Base-by-base conservation (phyloP, 2,797 vertebrate species). In the Tolypeutes matacus region DNA sequence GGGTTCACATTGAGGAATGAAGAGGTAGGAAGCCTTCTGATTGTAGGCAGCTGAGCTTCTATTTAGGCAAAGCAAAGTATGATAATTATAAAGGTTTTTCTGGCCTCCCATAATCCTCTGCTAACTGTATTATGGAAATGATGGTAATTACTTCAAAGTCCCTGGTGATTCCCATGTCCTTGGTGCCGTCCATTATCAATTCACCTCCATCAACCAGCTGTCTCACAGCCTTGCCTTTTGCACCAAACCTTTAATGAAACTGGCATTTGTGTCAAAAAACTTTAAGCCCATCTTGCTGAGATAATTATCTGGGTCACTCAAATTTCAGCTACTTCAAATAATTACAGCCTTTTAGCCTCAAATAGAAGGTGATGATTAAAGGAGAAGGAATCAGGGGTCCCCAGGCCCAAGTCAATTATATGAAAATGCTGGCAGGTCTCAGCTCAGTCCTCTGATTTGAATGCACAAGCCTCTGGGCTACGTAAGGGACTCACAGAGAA, bases 291-390 rank as follows among this genome's bases (percentile, higher is more conserved):
- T 91, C 94, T 97, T 95, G 93, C 96, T 95, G 95, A 97, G 95
- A 94, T 97, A 96, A 97, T 97, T 97, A 97, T 97, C 95, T 91
- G 39, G 96, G 95, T 97, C 97, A 95, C 95, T 97, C 94, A 91
- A 87, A 97, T 97, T 97, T 96, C 91, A 93, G 89, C 94, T 96
- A 96, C 96, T 97, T 97, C 95, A 96, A 97, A 97, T 97, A 97
- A 97, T 97, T 97, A 97, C 46, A 96, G 96, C 51, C 94, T 97
- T 97, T 97, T 96, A 96, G 90, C 69, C 77, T 93, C 21, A 21
- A 86, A 75, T 96, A 90, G 95, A 93, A 96, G 89, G 96, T 93
- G 94, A 96, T 90, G 94, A 97, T 95, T 94, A 95, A 95, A 97
- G 87, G 86, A 90, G 82, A 94, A 89, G 69, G 78, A 95, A 72